phyloP scores from a whole-genome alignment of 2,113 vertebrate species.

The Lamprotornis superbus region DNA sequence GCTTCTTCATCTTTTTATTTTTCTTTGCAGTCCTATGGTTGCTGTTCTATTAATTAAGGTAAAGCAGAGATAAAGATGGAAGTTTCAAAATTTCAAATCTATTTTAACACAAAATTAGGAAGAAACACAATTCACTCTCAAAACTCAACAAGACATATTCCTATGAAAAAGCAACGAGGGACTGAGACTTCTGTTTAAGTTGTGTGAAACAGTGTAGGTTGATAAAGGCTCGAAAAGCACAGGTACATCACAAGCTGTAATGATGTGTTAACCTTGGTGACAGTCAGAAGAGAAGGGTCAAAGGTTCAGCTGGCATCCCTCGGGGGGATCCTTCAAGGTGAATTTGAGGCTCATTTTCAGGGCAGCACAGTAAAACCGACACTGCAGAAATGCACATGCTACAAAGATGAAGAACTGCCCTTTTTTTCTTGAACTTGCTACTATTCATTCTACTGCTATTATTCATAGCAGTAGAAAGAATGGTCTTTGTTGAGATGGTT shows the following conservation, averaged over 20 bases:
- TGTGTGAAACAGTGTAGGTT: neutral
- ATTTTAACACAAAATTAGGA: neutral
- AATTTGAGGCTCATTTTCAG: constrained; percentile 28
- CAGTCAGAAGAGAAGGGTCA: constrained; percentile 8
- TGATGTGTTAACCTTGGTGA: constrained; percentile 35
- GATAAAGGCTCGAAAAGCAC: neutral
- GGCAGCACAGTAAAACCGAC: constrained; percentile 3
- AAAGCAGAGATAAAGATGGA: neutral
- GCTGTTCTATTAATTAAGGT: neutral
- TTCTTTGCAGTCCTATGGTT: neutral
- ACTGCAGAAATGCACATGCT: neutral
- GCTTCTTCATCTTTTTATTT: neutral
- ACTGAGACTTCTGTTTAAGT: neutral
- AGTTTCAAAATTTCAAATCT: neutral
- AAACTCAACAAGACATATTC: neutral
- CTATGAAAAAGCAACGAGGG: neutral
- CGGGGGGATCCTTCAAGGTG: neutral
- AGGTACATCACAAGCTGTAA: neutral
- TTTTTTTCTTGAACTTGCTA: neutral
- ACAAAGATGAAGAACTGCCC: neutral
- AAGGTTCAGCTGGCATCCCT: constrained; percentile 41
- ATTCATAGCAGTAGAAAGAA: neutral
- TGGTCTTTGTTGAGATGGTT: neutral
- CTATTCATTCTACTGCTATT: too few relatives aligned
- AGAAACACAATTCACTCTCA: neutral